phyloP scores from a whole-genome alignment of 2,797 vertebrate genomes.

The Ctenosaura bakeri region DNA sequence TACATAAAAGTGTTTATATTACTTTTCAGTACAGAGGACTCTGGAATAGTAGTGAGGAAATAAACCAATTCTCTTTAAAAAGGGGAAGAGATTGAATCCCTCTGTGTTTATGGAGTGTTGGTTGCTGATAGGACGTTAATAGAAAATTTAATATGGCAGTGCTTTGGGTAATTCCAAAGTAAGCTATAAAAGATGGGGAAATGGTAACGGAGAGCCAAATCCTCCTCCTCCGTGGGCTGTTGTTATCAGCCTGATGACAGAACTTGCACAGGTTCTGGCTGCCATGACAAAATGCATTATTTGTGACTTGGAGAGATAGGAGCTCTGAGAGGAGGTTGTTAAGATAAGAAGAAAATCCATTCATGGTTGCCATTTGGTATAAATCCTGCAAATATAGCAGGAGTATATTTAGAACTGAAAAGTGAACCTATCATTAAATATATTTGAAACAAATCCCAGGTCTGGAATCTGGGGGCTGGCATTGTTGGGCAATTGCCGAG shows the following conservation, averaged over 20 bases:
- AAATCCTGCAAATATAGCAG: neutral
- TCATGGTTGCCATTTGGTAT: slow-evolving; percentile 21
- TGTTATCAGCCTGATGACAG: slow-evolving; percentile 39
- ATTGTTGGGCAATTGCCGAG: neutral
- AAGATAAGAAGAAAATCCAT: slow-evolving; percentile 42
- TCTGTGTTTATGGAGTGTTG: neutral
- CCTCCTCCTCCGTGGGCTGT: neutral
- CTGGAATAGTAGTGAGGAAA: neutral
- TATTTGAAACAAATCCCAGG: slow-evolving; percentile 5
- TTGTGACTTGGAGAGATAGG: slow-evolving; percentile 41
- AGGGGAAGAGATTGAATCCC: neutral
- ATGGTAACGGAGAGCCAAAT: neutral
- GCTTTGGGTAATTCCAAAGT: slow-evolving; percentile 1
- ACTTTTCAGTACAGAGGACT: neutral
- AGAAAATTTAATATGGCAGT: slow-evolving; percentile 11
- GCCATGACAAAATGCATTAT: slow-evolving; percentile 52
- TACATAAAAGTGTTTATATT: neutral
- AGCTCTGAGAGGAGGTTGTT: slow-evolving; percentile 15
- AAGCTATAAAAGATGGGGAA: neutral
- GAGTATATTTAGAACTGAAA: slow-evolving; percentile 1
- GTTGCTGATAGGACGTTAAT: neutral
- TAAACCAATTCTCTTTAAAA: neutral
- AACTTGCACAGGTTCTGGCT: slow-evolving; percentile 48
- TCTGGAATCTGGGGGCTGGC: neutral
- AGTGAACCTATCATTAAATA: slow-evolving; percentile 2